A percentile compares a stretch with the other conserved stretches of the same genome.
phyloP scores from a whole-genome alignment of 1,140 invertebrate genomes.

The Bombus balteatus region DNA sequence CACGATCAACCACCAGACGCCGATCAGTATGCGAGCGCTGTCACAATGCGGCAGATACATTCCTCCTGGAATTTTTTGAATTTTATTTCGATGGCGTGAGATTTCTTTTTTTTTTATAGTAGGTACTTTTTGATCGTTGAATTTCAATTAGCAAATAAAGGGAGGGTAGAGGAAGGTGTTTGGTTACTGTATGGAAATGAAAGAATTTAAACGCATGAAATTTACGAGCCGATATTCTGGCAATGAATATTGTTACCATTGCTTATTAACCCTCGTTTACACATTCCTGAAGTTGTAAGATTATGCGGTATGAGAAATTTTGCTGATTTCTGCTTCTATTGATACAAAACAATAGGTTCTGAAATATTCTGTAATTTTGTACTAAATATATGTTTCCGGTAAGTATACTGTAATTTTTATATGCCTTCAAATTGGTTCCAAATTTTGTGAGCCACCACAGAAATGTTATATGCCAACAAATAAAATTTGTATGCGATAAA shows the following conservation, averaged over 20 bases:
- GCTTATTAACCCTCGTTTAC: too few species aligned
- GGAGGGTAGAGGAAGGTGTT: neutral
- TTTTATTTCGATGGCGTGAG: neutral
- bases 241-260: neutral
- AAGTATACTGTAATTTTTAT: too few species aligned
- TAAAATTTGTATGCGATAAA: neutral
- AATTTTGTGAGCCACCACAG: neutral
- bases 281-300: too few species aligned
- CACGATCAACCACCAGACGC: constrained; percentile 96
- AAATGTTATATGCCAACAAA: neutral
- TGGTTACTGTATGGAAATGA: neutral
- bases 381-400: too few species aligned
- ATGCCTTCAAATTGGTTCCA: too few species aligned
- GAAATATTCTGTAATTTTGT: too few species aligned
- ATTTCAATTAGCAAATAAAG: neutral
- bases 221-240: neutral
- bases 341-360: too few species aligned
- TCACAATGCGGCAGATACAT: constrained; percentile 92
- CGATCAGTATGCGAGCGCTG: constrained; percentile 93
- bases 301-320: too few species aligned
- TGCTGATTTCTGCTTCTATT: too few species aligned
- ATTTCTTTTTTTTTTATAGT: too few species aligned
- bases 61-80: constrained; percentile 86
- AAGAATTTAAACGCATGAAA: neutral
- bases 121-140: neutral